Percentiles rank a stretch among this genome's conserved stretches.
Evolutionary conservation across 2,113 vertebrate species (phyloP).

Genomic region (Melanotaenia duboulayi): DNA sequence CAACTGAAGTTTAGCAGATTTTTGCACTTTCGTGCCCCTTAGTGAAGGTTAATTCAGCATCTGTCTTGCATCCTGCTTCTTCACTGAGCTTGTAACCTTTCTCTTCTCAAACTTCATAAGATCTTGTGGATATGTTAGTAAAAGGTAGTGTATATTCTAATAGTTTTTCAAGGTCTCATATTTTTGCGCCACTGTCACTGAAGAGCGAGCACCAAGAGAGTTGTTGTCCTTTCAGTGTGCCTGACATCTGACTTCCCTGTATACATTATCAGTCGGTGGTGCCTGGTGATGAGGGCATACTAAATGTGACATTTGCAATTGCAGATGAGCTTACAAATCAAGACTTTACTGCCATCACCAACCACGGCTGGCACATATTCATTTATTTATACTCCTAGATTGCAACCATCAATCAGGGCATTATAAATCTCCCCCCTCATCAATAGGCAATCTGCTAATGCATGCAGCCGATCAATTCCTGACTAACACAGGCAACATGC

Average conservation of each 20-base stretch:
- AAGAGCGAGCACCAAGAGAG: conserved; percentile 9
- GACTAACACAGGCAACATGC: conserved; percentile 67
- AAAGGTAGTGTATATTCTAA: neutral
- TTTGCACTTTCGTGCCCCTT: too few species aligned
- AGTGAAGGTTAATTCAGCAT: too few species aligned
- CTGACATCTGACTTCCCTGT: conserved; percentile 49
- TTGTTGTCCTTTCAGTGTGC: conserved; percentile 38
- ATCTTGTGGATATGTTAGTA: neutral
- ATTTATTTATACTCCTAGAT: conserved; percentile 83
- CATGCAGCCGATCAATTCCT: conserved; percentile 81
- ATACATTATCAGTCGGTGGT: conserved; percentile 37
- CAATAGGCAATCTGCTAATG: conserved; percentile 88
- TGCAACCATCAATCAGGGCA: conserved; percentile 74
- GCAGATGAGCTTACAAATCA: conserved; percentile 80
- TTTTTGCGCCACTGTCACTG: conserved; percentile 13
- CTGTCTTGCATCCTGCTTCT: too few species aligned
- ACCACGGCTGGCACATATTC: conserved; percentile 65
- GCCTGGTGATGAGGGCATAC: conserved; percentile 55
- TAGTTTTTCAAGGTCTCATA: neutral
- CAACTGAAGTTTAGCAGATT: too few species aligned
- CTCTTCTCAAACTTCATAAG: neutral
- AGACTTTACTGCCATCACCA: conserved; percentile 72
- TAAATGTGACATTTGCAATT: conserved; percentile 76
- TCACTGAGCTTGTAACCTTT: too few species aligned
- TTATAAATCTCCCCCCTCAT: conserved; percentile 83